Evolutionary conservation across 2,888 invertebrate species (phyloP), one percentile per base, ranked within the genome.

Genomic region (Brachyptera risi): DNA sequence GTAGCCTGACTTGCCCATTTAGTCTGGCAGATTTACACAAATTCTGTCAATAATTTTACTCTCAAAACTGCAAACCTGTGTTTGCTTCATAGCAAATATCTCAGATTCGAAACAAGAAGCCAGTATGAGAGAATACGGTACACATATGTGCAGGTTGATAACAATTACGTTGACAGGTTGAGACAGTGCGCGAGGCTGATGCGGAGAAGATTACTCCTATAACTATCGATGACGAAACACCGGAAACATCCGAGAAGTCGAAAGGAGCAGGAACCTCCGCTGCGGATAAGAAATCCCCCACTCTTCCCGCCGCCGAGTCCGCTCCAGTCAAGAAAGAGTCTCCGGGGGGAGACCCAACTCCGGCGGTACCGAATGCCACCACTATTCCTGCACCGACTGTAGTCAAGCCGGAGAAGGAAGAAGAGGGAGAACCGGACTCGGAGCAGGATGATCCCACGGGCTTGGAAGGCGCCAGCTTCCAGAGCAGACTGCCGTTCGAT

Each of bases 401-500:
- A 17, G 61, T 65, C 11, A 70, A 70, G 61, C 58, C 64, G 24
- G 71, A 71, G 50, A 72, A 73, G 59, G 72, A 72, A 58, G 73
- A 73, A 51, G 77, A 76, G 65, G 73, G 73, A 19, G 76, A 75
- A 61, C 74, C 74, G 56, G 79, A 80, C 61, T 79, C 78, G 59
- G 79, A 80, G 65, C 76, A 78, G 67, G 80, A 80, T 70, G 81
- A 81, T 68, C 79, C 79, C 1, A 75, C 79, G 65, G 79, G 90
- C 27, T 79, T 95, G 66, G 96, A 96, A 78, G 96, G 96, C 38
- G 93, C 94, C 47, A 92, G 94, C 0, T 94, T 94, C 74, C 93
- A 96, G 74, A 95, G 95, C 67, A 84, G 97, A 40, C 79, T 98
- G 72, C 96, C 96, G 0, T 92, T 90, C 75, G 96, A 95, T 73